Evolutionary conservation across 2,797 vertebrate species (phyloP), one percentile per base, ranked within the genome.

Genomic region (Aldrovandia affinis): DNA sequence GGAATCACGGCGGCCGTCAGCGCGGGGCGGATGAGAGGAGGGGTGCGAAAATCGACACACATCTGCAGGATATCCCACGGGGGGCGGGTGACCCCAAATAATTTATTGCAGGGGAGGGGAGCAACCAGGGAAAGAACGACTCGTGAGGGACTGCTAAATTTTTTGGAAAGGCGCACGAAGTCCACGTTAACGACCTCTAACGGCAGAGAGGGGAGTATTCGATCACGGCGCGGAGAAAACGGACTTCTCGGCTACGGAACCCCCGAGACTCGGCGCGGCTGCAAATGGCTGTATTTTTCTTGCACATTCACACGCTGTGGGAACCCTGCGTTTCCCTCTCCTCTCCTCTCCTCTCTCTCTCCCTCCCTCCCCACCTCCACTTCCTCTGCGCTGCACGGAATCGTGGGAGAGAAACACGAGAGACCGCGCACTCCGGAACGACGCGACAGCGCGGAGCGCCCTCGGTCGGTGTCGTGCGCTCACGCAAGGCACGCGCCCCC

Each of bases 151-250:
- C 73, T 78, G 15, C 63, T 20, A 87, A 36, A n/a, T 79, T 86
- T 89, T 86, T 86, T 88, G 88, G 86, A 59, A 86, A 83, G 82
- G 86, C 68, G 88, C 91, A 86, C 55, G 85, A 92, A 89, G 47
- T 44, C 12, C 68, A 84, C 50, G 89, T 88, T 84, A 0, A 42
- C 80, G 87, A 52, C 79, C 87, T 88, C 78, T 82, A 84, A 86
- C 39, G 9, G 77, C 78, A 89, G 88, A 36, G 78, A 80, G 54
- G 85, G 85, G 87, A 91, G 78, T 0, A 89, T 78, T 85, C 81
- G 81, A 89, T 92, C 85, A 91, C 89, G 89, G 89, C 86, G 90
- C 86, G 89, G 87, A 54, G 81, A 39, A n/a, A n/a, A n/a, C 81
- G 86, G 87, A 86, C 83, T 83, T 84, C 1, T 75, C 50, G 28